Evolutionary conservation across 2,888 invertebrate genomes (phyloP), one percentile per base, ranked within the genome.

Genomic region (Bedellia somnulentella): DNA sequence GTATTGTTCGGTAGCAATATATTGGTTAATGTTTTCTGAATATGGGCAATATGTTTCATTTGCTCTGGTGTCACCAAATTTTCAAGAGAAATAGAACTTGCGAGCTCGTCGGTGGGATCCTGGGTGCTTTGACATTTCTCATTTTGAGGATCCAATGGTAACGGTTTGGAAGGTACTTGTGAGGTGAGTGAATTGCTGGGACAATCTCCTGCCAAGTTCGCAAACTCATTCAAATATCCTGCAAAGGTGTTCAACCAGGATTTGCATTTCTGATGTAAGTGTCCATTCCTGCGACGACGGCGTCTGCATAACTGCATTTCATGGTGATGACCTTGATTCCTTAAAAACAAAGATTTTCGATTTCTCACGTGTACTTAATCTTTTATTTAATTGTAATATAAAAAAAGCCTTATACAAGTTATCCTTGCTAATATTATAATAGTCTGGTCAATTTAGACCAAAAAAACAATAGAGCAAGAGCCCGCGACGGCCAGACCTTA

Each of bases 161-260:
- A 10, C 21, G 31, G 9, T 21, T 31, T 9, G 10, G 16, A 10
- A 3, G 12, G 3, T 4, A 12, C 22, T 2, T 25, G 14, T 8
- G 15, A 43, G n/a, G 42, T 35, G 2, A 49, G 42, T 4, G 33
- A 24, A 31, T 50, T 34, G 29, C 45, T 35, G 34, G 55, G 55
- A 8, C 61, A 43, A 35, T 75, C 70, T 2, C 70, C 75, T 1
- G 78, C 70, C 0, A 79, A 51, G 41, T 78, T 73, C 5, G 76
- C 64, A 50, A 78, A 80, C 41, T 80, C 78, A 36, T 79, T 78
- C 52, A 80, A 58, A 40, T 77, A 78, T 5, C 57, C 60, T 4
- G 64, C 46, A 32, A 80, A 63, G 15, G 62, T 62, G 2, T 79
- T 70, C 3, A 79, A 45, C 80, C 79, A 80, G 37, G 70, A 62